Base-by-base conservation (phyloP, 2,888 invertebrate genomes). In the Dione vanillae region DNA sequence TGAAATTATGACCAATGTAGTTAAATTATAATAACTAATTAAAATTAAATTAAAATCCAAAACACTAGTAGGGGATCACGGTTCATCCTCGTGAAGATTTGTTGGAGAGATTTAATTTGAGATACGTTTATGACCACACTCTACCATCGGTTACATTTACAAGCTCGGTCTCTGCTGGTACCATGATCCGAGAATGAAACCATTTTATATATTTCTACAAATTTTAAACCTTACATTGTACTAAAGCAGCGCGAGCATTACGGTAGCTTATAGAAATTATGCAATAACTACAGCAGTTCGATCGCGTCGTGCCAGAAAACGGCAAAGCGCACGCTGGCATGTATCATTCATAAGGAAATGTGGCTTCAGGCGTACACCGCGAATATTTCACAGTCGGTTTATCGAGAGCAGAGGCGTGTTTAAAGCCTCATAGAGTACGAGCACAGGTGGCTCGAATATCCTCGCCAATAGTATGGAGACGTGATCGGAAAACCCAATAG, bases 71-170 rank as follows among this genome's bases (percentile, higher is more conserved):
- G 70, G 65, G 75, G 72, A 37, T 20, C 66, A 69, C 58, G 73
- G 75, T 73, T 77, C 75, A 78, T 77, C 73, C 86, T 81, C 75
- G 83, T 86, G 85, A 89, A 91, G 90, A 92, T 91, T 91, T 90
- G 90, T 91, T 88, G 88, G 87, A 84, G 82, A 91, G 91, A 91
- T 92, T 91, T 92, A 91, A 92, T 92, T 91, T 91, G 88, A 92
- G 91, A 91, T 92, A 91, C 87, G 89, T 89, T 85, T 88, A 85
- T 85, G 86, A 84, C 84, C 87, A 86, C 87, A 85, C 85, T 81
- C 82, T 79, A 81, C 78, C 86, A 85, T 86, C 87, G 87, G 58
- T 14, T 56, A 74, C 69, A 67, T 69, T 71, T 69, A 66, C 69
- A 58, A 64, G 47, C 54, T 65, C 45, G 43, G 40, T 35, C 47